Conservation (phyloP, 2,113 vertebrate species). For the Campylorhamphus procurvoides region DNA sequence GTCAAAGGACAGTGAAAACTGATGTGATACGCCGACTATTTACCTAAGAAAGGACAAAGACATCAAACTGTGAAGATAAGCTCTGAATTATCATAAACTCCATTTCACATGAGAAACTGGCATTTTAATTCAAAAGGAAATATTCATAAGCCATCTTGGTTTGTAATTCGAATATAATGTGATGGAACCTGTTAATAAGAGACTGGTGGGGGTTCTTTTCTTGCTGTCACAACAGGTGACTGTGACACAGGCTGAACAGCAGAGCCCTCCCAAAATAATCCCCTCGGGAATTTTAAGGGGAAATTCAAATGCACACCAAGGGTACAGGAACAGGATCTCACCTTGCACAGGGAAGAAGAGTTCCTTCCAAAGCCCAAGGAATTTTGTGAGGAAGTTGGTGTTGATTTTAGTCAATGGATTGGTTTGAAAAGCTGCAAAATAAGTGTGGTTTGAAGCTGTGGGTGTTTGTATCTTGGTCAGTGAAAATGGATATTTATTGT, state of each 20-base stretch:
- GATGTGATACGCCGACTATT: neutral
- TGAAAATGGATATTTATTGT: neutral
- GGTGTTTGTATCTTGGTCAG: neutral
- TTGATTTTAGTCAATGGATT: neutral
- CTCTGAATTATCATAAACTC: slow-evolving; percentile 35
- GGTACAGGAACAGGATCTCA: neutral
- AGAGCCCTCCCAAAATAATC: neutral
- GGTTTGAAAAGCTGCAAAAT: neutral
- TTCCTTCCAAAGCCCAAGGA: neutral
- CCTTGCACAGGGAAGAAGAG: neutral
- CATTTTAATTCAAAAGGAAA: slow-evolving; percentile 44
- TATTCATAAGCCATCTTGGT: slow-evolving; percentile 20
- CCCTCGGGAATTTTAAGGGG: slow-evolving; percentile 2
- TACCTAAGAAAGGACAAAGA: slow-evolving; percentile 38
- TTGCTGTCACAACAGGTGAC: neutral
- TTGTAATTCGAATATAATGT: slow-evolving; percentile 15
- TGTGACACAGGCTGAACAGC: neutral
- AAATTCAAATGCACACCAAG: neutral
- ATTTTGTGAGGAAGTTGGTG: neutral
- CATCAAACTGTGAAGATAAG: slow-evolving; percentile 47
- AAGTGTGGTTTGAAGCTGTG: fast-evolving
- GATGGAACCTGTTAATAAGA: neutral
- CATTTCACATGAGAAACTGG: neutral
- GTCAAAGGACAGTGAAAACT: neutral
- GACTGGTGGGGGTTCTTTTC: neutral